Evolutionary conservation across 2,113 vertebrate species (phyloP).

Genomic region (Neolamprologus toae): DNA sequence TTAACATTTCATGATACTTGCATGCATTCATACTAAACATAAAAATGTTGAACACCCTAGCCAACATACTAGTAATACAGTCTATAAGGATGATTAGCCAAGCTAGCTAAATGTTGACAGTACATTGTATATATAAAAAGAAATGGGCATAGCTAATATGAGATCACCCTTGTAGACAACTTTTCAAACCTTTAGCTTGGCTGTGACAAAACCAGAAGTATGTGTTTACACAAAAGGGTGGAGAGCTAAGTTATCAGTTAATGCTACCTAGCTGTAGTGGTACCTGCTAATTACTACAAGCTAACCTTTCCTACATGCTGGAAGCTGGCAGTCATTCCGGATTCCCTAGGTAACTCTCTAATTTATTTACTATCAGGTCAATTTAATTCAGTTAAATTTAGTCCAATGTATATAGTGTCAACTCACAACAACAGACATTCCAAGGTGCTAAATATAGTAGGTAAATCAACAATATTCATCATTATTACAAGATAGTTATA

Average conservation of each 20-base stretch:
- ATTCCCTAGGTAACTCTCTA: not conserved
- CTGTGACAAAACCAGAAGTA: not conserved
- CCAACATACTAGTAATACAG: not conserved
- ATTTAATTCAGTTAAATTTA: not conserved
- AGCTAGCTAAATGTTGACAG: not conserved
- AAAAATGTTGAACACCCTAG: not conserved
- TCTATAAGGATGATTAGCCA: not conserved
- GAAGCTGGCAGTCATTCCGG: not conserved
- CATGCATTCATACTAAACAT: not conserved
- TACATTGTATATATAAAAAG: not conserved
- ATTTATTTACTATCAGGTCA: not conserved
- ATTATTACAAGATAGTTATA: not conserved
- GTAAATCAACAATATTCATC: not conserved
- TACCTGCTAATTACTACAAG: not conserved
- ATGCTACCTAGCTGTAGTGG: not conserved
- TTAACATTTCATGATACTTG: not conserved
- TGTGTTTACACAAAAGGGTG: not conserved
- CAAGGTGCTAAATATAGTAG: not conserved
- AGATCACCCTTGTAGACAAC: not conserved
- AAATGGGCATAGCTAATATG: not conserved
- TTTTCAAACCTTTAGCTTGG: not conserved
- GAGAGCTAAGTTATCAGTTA: not conserved
- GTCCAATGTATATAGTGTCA: not conserved
- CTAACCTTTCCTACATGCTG: accelerated
- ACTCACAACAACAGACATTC: not conserved